These are phyloP conservation scores for Bostrychus sinensis DNA, from an alignment of 2,113 vertebrate species.

Conservation along the genomic window DNA sequence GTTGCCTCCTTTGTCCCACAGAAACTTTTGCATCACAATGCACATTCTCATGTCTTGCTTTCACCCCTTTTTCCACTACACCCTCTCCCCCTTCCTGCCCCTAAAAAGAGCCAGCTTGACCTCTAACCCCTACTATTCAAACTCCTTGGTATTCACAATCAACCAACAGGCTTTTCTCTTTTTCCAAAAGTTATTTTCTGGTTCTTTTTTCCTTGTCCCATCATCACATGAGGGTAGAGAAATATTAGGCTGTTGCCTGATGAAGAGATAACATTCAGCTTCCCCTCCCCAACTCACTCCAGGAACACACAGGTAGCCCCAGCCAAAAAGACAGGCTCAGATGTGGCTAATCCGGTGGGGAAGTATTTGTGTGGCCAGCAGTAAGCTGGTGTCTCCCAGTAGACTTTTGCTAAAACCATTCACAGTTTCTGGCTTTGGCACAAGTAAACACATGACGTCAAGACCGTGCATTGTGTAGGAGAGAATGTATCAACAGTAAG, in stretches of 20 bases:
- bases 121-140: conserved; percentile 71
- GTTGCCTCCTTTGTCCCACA: conserved; percentile 74
- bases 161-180: conserved; percentile 55
- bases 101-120: conserved; percentile 68
- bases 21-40: conserved; percentile 81
- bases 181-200: conserved; percentile 51
- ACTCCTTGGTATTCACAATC: conserved; percentile 65
- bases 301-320: conserved; percentile 42
- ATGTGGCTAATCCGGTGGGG: conserved; percentile 43
- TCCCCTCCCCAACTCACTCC: background rate
- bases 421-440: conserved; percentile 4
- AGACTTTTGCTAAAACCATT: conserved; percentile 11
- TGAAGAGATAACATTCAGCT: conserved; percentile 39
- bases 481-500: background rate
- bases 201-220: conserved; percentile 3
- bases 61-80: conserved; percentile 29
- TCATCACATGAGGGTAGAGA: conserved; percentile 31
- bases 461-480: background rate
- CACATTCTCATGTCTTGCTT: conserved; percentile 72
- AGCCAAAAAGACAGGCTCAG: conserved; percentile 21
- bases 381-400: conserved; percentile 34
- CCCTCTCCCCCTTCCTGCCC: conserved; percentile 28
- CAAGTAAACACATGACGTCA: background rate
- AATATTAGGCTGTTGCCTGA: conserved; percentile 36
- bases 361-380: conserved; percentile 39